phyloP scores from a whole-genome alignment of 2,113 vertebrate genomes.

The Laticauda colubrina region DNA sequence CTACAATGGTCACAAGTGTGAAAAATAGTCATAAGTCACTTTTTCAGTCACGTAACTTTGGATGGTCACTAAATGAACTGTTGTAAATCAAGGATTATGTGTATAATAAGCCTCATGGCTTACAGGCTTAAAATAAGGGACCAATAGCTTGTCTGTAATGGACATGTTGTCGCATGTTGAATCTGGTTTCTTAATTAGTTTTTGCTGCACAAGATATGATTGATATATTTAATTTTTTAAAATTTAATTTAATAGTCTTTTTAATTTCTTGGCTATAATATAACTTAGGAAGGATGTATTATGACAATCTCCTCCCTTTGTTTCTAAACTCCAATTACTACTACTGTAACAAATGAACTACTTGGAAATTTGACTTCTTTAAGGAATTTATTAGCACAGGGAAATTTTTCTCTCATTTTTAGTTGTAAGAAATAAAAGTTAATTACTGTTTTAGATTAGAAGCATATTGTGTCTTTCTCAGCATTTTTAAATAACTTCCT shows the following conservation, averaged over 20 bases:
- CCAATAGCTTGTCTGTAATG: not conserved
- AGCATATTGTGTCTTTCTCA: not conserved
- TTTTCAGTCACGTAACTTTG: too few relatives aligned
- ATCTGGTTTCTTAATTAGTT: not conserved
- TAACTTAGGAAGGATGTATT: not conserved
- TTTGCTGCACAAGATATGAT: not conserved
- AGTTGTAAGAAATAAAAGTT: slow-evolving; percentile 35
- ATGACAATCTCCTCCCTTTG: not conserved
- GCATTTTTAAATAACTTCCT: not conserved
- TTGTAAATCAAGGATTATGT: too few relatives aligned
- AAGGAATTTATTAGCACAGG: not conserved
- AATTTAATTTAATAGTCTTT: not conserved
- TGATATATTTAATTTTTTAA: not conserved
- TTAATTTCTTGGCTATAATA: not conserved
- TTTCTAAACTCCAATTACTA: not conserved
- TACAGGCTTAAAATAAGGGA: not conserved
- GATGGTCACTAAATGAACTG: too few relatives aligned
- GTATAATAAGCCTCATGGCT: not conserved
- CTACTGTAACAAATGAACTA: not conserved
- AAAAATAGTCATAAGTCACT: too few relatives aligned
- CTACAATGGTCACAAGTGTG: too few relatives aligned
- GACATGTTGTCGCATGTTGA: not conserved
- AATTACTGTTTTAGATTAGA: not conserved
- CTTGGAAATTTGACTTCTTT: not conserved
- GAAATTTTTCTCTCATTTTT: slow-evolving; percentile 21